A percentile compares a stretch with the other conserved stretches of the same genome.
These are phyloP conservation scores for Teleogryllus oceanicus DNA, from an alignment of 2,888 invertebrate genomes.

Conservation along the genomic window DNA sequence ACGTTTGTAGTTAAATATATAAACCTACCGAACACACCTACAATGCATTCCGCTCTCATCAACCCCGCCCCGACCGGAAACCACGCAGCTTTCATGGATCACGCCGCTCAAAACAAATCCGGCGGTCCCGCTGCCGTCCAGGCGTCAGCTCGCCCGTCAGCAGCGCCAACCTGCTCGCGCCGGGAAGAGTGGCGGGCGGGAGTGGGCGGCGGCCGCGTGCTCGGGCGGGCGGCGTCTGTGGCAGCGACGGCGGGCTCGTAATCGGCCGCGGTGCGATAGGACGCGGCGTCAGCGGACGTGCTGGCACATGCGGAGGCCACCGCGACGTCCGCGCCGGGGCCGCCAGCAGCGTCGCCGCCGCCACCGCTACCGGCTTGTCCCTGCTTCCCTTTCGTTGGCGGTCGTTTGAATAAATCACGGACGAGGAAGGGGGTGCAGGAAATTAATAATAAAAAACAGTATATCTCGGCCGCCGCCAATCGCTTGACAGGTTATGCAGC, in stretches of 20 bases:
- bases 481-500: constrained; percentile 18
- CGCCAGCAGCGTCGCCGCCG: neutral
- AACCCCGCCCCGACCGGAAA: no score
- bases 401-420: neutral
- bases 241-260: neutral
- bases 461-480: constrained; percentile 1
- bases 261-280: neutral
- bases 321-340: neutral
- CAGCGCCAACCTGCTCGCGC: no score
- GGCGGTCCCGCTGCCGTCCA: no score
- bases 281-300: neutral
- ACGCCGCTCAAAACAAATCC: no score
- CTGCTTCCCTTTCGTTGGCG: neutral
- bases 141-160: no score
- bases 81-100: no score
- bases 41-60: no score
- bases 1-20: no score
- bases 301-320: no score
- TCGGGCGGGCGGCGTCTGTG: neutral
- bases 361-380: neutral
- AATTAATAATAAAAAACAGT: neutral
- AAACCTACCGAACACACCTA: no score
- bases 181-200: no score
- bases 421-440: neutral
- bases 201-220: no score